phyloP scores from a whole-genome alignment of 2,113 vertebrate genomes.

The Oncorhynchus nerka region DNA sequence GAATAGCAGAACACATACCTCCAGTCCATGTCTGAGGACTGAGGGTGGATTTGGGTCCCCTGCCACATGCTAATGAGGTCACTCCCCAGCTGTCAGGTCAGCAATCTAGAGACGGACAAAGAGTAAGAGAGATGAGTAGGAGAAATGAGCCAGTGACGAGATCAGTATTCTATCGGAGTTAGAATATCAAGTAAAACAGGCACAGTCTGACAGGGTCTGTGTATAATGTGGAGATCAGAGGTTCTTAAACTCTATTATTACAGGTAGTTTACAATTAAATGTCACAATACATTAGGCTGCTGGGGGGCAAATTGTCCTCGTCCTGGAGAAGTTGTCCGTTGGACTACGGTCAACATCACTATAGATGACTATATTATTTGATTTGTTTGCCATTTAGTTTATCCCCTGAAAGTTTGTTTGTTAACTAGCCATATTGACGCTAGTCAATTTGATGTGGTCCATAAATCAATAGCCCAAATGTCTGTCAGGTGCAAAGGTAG shows the following conservation, averaged over 20 bases:
- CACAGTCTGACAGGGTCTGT: background rate
- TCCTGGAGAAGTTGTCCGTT: too few relatives aligned
- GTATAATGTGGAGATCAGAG: background rate
- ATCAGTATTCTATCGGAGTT: background rate
- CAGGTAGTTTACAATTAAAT: too few relatives aligned
- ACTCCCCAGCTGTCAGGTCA: conserved; percentile 81
- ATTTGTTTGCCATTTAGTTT: too few relatives aligned
- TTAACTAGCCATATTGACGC: too few relatives aligned
- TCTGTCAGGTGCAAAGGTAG: too few relatives aligned
- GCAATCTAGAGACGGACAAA: conserved; percentile 83
- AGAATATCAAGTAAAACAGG: background rate
- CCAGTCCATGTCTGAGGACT: conserved; percentile 82
- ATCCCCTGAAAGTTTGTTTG: too few relatives aligned
- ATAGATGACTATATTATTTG: too few relatives aligned
- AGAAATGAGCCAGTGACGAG: background rate
- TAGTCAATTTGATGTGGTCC: too few relatives aligned
- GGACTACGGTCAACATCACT: too few relatives aligned
- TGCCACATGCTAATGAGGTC: conserved; percentile 88
- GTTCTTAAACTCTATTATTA: background rate
- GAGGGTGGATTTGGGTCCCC: conserved; percentile 82
- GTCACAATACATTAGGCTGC: too few relatives aligned
- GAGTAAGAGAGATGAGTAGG: background rate
- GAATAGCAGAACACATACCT: conserved; percentile 71
- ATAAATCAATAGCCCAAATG: too few relatives aligned
- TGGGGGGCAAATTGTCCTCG: too few relatives aligned